Base-by-base conservation (phyloP, 2,888 invertebrate genomes). In the Hypolimnas misippus region DNA sequence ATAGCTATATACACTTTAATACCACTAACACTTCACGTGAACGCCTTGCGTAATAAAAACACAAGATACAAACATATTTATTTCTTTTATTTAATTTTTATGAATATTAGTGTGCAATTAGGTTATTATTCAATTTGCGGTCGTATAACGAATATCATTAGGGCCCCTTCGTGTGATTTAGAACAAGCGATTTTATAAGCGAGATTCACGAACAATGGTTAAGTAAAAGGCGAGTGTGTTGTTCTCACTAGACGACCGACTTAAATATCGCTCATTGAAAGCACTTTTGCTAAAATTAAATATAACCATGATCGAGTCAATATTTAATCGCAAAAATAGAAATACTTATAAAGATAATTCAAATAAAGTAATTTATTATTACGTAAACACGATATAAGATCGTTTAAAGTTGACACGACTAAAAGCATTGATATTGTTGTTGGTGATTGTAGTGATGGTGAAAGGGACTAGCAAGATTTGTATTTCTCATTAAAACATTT, bases 21-120 rank as follows among this genome's bases (percentile, higher is more conserved):
- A 86, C 82, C 82, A 85, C 85, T 78, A 78, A 73, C 82, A 78
- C 80, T 85, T 85, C 88, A 89, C 89, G 89, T 89, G 89, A 87
- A 83, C 76, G 59, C 71, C 79, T 88, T 88, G 87, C 87, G 86
- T 83, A 89, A 90, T 82, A 72, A 77, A 82, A 81, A 84, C 83
- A 83, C 79, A 83, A 76, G 82, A 54, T 38, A 56, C 16, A 38
- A 42, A 46, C 21, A 10, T 40, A 44, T 25, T 38, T n/a, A n/a
- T 38, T 38, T 38, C n/a, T 4, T n/a, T 38, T 38, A 46, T 12
- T 46, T 46, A 8, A 12, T 4, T 46, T 21, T 12, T 12, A 46
- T 46, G 17, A 14, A n/a, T 42, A 44, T 19, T 40, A 12, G 10
- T 12, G 12, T n/a, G n/a, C 21, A 46, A 46, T 46, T 46, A 46